Conservation (phyloP, 2,888 invertebrate genomes). For the Megamerina dolium region DNA sequence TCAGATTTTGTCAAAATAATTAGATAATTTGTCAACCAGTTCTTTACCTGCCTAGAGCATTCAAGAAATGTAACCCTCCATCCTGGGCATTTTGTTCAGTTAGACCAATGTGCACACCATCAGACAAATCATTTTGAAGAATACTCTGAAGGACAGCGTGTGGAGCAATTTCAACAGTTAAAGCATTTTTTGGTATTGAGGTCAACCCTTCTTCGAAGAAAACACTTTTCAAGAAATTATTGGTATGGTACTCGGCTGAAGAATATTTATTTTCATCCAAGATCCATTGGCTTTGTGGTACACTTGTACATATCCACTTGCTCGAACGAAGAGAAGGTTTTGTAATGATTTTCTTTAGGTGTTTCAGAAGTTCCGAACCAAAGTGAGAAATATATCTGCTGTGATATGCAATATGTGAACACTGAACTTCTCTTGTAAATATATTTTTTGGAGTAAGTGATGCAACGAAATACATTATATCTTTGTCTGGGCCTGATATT, state of each 20-base stretch:
- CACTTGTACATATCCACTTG: conserved; percentile 79
- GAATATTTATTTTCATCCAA: conserved; percentile 54
- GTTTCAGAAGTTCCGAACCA: conserved; percentile 60
- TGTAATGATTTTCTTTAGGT: conserved; percentile 59
- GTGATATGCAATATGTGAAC: conserved; percentile 82
- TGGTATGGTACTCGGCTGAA: conserved; percentile 82
- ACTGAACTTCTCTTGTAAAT: conserved; percentile 75
- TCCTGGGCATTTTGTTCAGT: conserved; percentile 56
- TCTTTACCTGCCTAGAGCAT: conserved; percentile 49
- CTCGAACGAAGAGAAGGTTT: conserved; percentile 61
- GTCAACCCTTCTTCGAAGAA: conserved; percentile 59
- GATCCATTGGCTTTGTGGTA: conserved; percentile 65
- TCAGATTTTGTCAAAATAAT: not conserved
- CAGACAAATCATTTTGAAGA: conserved; percentile 56
- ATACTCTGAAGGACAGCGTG: conserved; percentile 64
- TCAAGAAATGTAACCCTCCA: conserved; percentile 44
- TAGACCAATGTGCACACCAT: conserved; percentile 55
- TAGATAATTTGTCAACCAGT: not conserved
- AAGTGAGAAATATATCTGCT: conserved; percentile 67
- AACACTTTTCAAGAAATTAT: conserved; percentile 63
- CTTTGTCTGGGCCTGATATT: conserved; percentile 73
- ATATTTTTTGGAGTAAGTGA: conserved; percentile 62
- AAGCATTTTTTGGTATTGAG: conserved; percentile 58
- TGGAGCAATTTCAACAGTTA: conserved; percentile 65
- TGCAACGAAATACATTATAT: conserved; percentile 59